phyloP scores from a whole-genome alignment of 2,888 invertebrate species.

The Eupithecia dodoneata region DNA sequence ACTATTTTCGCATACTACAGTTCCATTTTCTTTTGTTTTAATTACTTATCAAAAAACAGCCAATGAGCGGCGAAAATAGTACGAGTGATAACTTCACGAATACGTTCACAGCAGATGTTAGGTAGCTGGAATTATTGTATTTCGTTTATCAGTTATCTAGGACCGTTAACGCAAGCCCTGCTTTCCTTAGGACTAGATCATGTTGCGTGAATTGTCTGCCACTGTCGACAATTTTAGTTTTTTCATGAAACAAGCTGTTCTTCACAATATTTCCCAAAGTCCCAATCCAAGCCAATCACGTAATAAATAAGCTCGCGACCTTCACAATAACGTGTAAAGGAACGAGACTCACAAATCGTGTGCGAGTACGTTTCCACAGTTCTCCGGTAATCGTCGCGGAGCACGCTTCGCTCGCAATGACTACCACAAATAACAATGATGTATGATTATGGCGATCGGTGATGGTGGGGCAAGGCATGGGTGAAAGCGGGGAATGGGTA shows the following conservation, averaged over 20 bases:
- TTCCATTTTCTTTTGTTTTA: not conserved
- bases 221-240: not conserved
- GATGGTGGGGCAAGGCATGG: constrained; percentile 35
- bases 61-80: not conserved
- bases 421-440: constrained; percentile 79
- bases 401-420: constrained; percentile 69
- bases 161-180: too few species aligned
- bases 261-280: not conserved
- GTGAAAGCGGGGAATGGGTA: not conserved
- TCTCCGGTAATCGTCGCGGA: constrained; percentile 71
- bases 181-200: too few species aligned
- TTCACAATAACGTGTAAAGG: constrained; percentile 3
- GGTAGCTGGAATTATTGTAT: not conserved
- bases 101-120: not conserved
- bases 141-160: too few species aligned
- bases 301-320: not conserved
- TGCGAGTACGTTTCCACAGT: constrained; percentile 56
- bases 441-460: constrained; percentile 67
- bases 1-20: too few species aligned
- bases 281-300: not conserved
- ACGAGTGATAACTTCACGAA: not conserved
- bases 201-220: too few species aligned
- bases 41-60: not conserved
- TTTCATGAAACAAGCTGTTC: not conserved
- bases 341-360: constrained; percentile 9